Conservation (phyloP, 1,140 invertebrate genomes). For the Drosophila obscura region DNA sequence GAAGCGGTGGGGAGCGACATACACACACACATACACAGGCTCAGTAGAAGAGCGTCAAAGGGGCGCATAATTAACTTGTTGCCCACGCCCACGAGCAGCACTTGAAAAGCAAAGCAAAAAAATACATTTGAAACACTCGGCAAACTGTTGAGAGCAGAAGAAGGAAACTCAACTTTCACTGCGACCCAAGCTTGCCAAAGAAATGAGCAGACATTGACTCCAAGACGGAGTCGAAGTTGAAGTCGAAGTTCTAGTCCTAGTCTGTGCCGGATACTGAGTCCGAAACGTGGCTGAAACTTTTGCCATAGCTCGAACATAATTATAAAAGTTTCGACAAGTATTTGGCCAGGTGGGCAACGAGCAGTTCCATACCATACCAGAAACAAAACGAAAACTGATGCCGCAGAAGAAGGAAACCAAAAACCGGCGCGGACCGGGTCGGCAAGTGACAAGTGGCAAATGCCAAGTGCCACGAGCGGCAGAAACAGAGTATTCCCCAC, state of each 20-base stretch:
- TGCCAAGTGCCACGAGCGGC: slow-evolving; percentile 57
- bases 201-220: slow-evolving; percentile 55
- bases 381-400: no score
- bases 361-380: slow-evolving; percentile 11
- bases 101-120: slow-evolving; percentile 45
- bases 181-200: slow-evolving; percentile 39
- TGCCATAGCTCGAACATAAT: slow-evolving; percentile 81
- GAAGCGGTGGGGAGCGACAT: slow-evolving; percentile 41
- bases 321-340: slow-evolving; percentile 82
- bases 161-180: slow-evolving; percentile 67
- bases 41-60: slow-evolving; percentile 27
- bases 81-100: slow-evolving; percentile 51
- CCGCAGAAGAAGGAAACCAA: slow-evolving; percentile 46
- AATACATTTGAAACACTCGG: not conserved
- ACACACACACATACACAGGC: slow-evolving; percentile 19
- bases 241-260: not conserved
- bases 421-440: slow-evolving; percentile 3
- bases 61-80: slow-evolving; percentile 78
- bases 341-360: slow-evolving; percentile 75
- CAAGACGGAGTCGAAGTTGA: slow-evolving; percentile 10
- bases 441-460: slow-evolving; percentile 59
- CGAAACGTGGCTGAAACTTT: slow-evolving; percentile 70
- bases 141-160: slow-evolving; percentile 23
- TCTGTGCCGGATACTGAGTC: not conserved
- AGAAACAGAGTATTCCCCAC: slow-evolving; percentile 12